Conservation (phyloP, 2,888 invertebrate genomes). For the Drosophila nr. perissopoda region DNA sequence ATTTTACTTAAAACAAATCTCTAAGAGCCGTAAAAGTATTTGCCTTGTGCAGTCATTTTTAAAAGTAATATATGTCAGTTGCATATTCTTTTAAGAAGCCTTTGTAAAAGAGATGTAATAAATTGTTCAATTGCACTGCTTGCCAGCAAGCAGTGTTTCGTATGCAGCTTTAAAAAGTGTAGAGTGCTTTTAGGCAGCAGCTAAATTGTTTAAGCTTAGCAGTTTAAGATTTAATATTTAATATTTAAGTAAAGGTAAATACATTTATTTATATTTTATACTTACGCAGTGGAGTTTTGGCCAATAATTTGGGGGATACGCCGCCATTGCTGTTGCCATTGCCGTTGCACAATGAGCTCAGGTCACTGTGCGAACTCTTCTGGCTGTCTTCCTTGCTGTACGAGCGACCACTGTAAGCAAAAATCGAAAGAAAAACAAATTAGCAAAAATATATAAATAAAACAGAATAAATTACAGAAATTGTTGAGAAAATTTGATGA, state of each 20-base stretch:
- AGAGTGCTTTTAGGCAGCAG: constrained; percentile 37
- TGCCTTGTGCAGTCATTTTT: not conserved
- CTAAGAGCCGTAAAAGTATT: not conserved
- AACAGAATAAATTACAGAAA: constrained; percentile 7
- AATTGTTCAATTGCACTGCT: not conserved
- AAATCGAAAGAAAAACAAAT: constrained; percentile 21
- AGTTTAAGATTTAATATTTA: not conserved
- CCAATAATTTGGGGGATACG: constrained; percentile 84
- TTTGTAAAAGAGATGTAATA: not conserved
- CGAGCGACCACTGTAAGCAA: constrained; percentile 83
- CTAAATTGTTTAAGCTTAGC: too few species aligned
- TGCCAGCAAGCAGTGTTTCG: not conserved
- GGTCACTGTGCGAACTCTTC: constrained; percentile 90
- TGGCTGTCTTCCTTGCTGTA: constrained; percentile 88
- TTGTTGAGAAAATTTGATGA: not conserved
- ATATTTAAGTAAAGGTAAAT: not conserved
- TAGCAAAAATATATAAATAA: not conserved
- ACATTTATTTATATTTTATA: constrained; percentile 38
- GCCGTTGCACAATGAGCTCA: constrained; percentile 85
- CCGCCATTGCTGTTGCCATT: constrained; percentile 84
- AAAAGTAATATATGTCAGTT: not conserved
- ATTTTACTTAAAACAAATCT: not conserved
- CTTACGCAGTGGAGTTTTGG: constrained; percentile 86
- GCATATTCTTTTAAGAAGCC: too few species aligned
- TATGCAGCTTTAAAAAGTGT: not conserved